Percentiles rank a stretch among this genome's conserved stretches.
Evolutionary conservation across 2,888 invertebrate species (phyloP).

Genomic region (Xylota segnis): DNA sequence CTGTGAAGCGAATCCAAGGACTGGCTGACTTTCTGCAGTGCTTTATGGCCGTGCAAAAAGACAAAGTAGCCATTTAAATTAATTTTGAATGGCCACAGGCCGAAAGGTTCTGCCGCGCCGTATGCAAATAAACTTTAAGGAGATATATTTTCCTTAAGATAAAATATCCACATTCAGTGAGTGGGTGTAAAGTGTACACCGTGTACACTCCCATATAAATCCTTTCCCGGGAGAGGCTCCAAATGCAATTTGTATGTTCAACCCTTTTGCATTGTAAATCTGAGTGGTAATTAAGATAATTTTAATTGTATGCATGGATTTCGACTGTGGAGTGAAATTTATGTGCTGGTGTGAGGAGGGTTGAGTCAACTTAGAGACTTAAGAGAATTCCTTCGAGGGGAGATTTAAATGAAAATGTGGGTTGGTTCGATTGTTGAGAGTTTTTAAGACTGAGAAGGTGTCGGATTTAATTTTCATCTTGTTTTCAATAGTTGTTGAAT

Average conservation of each 20-base stretch:
- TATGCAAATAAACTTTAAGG: slow-evolving; percentile 73
- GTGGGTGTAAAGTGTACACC: slow-evolving; percentile 64
- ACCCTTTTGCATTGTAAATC: slow-evolving; percentile 76
- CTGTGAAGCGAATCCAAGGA: slow-evolving; percentile 68
- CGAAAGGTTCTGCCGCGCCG: slow-evolving; percentile 56
- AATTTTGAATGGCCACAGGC: slow-evolving; percentile 72
- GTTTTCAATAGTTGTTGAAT: neutral
- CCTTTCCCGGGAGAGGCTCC: slow-evolving; percentile 63
- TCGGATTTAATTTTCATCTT: slow-evolving; percentile 27
- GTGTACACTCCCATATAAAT: slow-evolving; percentile 51
- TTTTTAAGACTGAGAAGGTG: neutral
- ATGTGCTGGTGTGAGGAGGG: slow-evolving; percentile 35
- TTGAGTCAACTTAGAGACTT: slow-evolving; percentile 45
- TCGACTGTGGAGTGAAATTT: slow-evolving; percentile 55
- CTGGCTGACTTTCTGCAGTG: slow-evolving; percentile 38
- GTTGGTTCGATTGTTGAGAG: neutral
- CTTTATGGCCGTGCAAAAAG: slow-evolving; percentile 70
- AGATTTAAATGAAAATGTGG: slow-evolving; percentile 9
- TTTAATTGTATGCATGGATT: slow-evolving; percentile 76
- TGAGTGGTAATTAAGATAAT: slow-evolving; percentile 76
- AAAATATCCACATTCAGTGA: slow-evolving; percentile 57
- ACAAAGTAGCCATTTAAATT: slow-evolving; percentile 76
- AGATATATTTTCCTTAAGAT: slow-evolving; percentile 74
- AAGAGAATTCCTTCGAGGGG: slow-evolving; percentile 14
- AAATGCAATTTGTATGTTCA: slow-evolving; percentile 75